A percentile compares a stretch with the other conserved stretches of the same genome.
These are phyloP conservation scores for Leptinotarsa defecta DNA, from an alignment of 1,140 invertebrate species.

Conservation along the genomic window DNA sequence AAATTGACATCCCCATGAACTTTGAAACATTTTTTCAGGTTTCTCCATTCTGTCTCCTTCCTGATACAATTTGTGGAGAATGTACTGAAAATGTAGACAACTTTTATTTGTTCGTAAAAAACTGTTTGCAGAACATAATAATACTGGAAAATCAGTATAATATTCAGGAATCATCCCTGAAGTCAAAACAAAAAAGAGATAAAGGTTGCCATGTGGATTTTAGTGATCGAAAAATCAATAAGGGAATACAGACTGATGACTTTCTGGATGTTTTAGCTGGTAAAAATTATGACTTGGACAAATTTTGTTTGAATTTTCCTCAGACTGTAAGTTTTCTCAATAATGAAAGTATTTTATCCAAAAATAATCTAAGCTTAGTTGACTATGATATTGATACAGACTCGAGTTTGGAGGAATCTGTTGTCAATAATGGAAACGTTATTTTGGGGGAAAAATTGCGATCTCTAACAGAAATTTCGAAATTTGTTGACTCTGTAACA, in stretches of 20 bases:
- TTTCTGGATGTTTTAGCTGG: slow-evolving; percentile 38
- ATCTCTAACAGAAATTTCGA: slow-evolving; percentile 30
- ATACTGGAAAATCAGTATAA: slow-evolving; percentile 52
- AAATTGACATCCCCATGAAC: neutral
- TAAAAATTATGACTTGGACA: slow-evolving; percentile 27
- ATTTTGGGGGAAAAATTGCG: slow-evolving; percentile 29
- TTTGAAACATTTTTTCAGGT: slow-evolving; percentile 42
- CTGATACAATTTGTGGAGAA: slow-evolving; percentile 51
- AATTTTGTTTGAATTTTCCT: slow-evolving; percentile 33
- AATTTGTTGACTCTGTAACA: slow-evolving; percentile 26
- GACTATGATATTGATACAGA: slow-evolving; percentile 45
- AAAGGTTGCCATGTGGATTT: slow-evolving; percentile 40
- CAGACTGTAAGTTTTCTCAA: slow-evolving; percentile 24
- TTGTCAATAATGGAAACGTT: slow-evolving; percentile 24
- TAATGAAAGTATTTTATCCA: neutral
- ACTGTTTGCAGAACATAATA: slow-evolving; percentile 52
- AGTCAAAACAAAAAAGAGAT: slow-evolving; percentile 49
- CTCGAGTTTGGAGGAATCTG: slow-evolving; percentile 33
- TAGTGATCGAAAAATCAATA: slow-evolving; percentile 28
- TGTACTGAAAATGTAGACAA: slow-evolving; percentile 48
- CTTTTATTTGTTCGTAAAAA: slow-evolving; percentile 53
- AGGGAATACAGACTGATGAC: slow-evolving; percentile 47
- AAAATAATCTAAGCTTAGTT: slow-evolving; percentile 33
- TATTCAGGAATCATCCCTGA: slow-evolving; percentile 48
- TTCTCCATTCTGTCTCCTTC: slow-evolving; percentile 48